A percentile compares a stretch with the other conserved stretches of the same genome.
These are phyloP conservation scores for Margarornis squamiger DNA, from an alignment of 2,797 vertebrate genomes.

Conservation along the genomic window DNA sequence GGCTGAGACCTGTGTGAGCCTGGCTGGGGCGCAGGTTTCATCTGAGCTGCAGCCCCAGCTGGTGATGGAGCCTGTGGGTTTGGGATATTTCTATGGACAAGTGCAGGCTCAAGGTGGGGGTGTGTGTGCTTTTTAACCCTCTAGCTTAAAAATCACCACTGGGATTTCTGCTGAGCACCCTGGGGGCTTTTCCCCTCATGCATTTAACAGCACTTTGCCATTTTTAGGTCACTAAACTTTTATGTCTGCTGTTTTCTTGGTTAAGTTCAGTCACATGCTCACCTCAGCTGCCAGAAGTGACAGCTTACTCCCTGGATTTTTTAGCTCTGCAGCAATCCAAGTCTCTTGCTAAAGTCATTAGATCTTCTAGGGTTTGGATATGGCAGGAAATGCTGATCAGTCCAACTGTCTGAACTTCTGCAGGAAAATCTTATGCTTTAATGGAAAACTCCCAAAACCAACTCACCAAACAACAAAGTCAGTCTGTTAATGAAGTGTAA, in stretches of 20 bases:
- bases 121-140: background rate
- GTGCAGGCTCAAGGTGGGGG: background rate
- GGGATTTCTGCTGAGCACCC: background rate
- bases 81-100: background rate
- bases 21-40: accelerated
- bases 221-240: background rate
- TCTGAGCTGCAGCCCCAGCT: background rate
- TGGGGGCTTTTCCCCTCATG: background rate
- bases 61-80: background rate
- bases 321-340: background rate
- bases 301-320: background rate
- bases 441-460: background rate
- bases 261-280: background rate
- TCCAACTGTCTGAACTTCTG: background rate
- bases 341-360: background rate
- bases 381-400: background rate
- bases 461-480: background rate
- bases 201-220: background rate
- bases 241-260: background rate
- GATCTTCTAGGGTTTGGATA: background rate
- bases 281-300: background rate
- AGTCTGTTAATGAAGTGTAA: background rate
- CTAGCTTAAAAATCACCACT: background rate
- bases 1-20: background rate
- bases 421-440: background rate